Percentiles rank a stretch among this genome's conserved stretches.
phyloP scores from a whole-genome alignment of 2,113 vertebrate species.

The Ceuthmochares aereus region DNA sequence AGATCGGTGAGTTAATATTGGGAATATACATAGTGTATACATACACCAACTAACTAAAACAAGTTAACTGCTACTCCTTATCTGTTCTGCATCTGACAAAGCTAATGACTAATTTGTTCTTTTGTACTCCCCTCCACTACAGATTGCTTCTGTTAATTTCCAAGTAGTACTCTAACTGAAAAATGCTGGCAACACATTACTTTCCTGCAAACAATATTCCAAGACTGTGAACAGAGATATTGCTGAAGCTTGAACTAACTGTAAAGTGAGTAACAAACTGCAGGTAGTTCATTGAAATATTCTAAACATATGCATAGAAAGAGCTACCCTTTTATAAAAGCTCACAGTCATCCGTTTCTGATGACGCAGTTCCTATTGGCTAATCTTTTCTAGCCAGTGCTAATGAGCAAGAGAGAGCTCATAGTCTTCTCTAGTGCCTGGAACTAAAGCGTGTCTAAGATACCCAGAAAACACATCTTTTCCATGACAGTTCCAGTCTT shows the following conservation, averaged over 20 bases:
- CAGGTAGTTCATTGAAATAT: neutral
- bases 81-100: neutral
- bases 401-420: neutral
- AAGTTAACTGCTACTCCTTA: neutral
- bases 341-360: neutral
- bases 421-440: neutral
- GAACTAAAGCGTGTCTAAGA: neutral
- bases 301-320: neutral
- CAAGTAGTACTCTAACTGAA: neutral
- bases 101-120: neutral
- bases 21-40: neutral
- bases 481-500: neutral
- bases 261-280: neutral
- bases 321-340: neutral
- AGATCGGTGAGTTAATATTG: neutral
- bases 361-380: neutral
- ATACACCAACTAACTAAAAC: neutral
- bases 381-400: neutral
- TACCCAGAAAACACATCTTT: neutral
- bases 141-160: neutral
- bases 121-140: neutral
- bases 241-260: neutral
- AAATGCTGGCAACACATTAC: neutral
- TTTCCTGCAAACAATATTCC: neutral
- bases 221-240: neutral